Evolutionary conservation across 1,140 invertebrate species (phyloP), one percentile per base, ranked within the genome.

Genomic region (Archivesica marissinica): DNA sequence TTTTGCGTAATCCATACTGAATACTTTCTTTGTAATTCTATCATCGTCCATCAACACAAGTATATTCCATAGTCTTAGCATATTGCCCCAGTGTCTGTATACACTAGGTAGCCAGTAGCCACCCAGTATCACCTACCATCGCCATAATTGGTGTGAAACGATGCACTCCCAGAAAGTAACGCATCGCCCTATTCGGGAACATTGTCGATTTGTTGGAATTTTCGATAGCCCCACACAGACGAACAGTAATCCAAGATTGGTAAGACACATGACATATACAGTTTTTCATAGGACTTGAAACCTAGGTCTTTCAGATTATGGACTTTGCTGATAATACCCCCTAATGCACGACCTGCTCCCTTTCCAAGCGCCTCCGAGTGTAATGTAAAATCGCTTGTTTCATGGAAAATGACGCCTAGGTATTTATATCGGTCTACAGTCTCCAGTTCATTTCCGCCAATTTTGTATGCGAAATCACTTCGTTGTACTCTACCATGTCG

Each of bases 111-210:
- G 30, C 66, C 84, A 86, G 0, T 20, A 79, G 30, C 66, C 84
- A 86, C 0, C 75, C 75, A n/a, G 50, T 35, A 39, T 86, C 76
- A 38, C 75, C 76, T 11, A 0, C 15, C 1, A 85, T 54, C 11
- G 61, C 85, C 3, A 52, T 6, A 7, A 68, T 61, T 3, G 85
- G 77, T 20, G 80, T 38, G 41, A 78, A 87, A 25, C 54, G 35
- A 28, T 75, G 75, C 4, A 87, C 79, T 30, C 81, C 76, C 44
- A 87, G n/a, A 54, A 84, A 72, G 39, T 75, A 83, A 41, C 86
- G 44, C 13, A 85, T 74, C 7, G 75, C 75, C n/a, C 68, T 83
- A 35, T 79, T 47, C 50, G 84, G 80, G 17, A 84, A n/a, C 75
- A 66, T 41, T 85, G 20, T 87, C 81, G 15, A 66, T 30, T 28